phyloP scores from a whole-genome alignment of 2,888 invertebrate species.

The Troglohyphantes excavatus region DNA sequence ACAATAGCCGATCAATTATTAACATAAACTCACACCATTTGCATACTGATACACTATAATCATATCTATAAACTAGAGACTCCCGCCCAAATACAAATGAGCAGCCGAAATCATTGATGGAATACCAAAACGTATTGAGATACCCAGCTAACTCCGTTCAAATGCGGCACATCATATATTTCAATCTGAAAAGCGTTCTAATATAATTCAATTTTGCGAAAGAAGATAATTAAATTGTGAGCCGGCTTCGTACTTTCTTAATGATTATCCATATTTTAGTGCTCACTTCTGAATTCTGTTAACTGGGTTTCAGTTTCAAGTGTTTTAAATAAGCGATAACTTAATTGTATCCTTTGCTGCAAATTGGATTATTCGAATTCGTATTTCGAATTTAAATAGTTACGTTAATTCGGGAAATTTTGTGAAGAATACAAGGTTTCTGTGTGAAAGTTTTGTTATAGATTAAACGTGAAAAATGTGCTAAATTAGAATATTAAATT shows the following conservation, averaged over 20 bases:
- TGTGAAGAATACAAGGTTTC: not conserved
- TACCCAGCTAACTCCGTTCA: slow-evolving; percentile 17
- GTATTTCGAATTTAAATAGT: slow-evolving; percentile 21
- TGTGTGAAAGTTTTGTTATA: not conserved
- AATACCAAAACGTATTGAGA: slow-evolving; percentile 33
- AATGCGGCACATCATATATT: slow-evolving; percentile 27
- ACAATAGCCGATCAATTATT: too few species aligned
- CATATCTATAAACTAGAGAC: slow-evolving; percentile 44
- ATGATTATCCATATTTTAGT: slow-evolving; percentile 73
- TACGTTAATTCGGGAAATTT: not conserved
- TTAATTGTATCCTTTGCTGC: slow-evolving; percentile 67
- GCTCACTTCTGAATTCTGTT: slow-evolving; percentile 31
- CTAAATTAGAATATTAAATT: not conserved
- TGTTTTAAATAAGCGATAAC: slow-evolving; percentile 57
- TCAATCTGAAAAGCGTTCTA: slow-evolving; percentile 12
- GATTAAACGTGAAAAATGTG: not conserved
- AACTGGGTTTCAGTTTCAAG: slow-evolving; percentile 51
- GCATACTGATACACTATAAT: slow-evolving; percentile 58
- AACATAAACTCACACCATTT: not conserved
- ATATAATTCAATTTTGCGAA: slow-evolving; percentile 74
- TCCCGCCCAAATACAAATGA: slow-evolving; percentile 67
- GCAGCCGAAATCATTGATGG: slow-evolving; percentile 9
- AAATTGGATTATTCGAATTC: slow-evolving; percentile 63
- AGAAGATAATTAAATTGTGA: slow-evolving; percentile 71
- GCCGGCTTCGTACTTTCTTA: slow-evolving; percentile 55